Evolutionary conservation across 2,113 vertebrate species (phyloP).

Genomic region (Leiothrix lutea): DNA sequence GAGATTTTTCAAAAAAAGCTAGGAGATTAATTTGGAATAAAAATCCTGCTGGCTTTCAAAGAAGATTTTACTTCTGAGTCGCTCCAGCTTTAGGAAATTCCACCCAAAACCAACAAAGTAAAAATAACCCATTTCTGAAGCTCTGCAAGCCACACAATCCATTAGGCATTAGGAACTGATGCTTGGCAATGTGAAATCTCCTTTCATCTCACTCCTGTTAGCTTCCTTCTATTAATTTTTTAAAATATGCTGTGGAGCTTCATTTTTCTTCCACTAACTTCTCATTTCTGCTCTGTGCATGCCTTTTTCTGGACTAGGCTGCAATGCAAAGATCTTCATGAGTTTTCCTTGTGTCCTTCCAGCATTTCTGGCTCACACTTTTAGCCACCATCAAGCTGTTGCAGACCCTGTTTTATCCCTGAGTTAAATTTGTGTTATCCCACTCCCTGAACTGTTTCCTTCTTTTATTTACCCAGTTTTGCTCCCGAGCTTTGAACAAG

Average conservation of each 20-base stretch:
- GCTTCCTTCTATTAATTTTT: neutral
- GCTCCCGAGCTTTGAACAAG: neutral
- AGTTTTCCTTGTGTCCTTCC: neutral
- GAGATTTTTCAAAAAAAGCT: neutral
- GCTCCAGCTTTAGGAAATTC: constrained; percentile 5
- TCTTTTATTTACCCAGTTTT: neutral
- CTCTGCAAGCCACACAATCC: neutral
- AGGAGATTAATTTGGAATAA: neutral
- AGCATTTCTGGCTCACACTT: neutral
- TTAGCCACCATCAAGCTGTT: neutral
- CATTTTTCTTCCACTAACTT: neutral
- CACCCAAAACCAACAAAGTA: neutral
- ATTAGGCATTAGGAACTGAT: neutral
- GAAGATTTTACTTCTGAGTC: neutral
- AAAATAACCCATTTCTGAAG: constrained; percentile 6
- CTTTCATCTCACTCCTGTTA: neutral
- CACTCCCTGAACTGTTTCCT: neutral
- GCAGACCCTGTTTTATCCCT: neutral
- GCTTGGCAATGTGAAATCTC: neutral
- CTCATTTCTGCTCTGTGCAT: neutral
- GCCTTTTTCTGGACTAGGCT: neutral
- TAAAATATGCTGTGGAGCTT: neutral
- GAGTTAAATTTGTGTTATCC: neutral
- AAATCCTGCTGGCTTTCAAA: neutral
- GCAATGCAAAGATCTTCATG: neutral